A percentile compares a stretch with the other conserved stretches of the same genome.
Conservation (phyloP, 2,888 invertebrate genomes). For the Cheilosia urbana region DNA sequence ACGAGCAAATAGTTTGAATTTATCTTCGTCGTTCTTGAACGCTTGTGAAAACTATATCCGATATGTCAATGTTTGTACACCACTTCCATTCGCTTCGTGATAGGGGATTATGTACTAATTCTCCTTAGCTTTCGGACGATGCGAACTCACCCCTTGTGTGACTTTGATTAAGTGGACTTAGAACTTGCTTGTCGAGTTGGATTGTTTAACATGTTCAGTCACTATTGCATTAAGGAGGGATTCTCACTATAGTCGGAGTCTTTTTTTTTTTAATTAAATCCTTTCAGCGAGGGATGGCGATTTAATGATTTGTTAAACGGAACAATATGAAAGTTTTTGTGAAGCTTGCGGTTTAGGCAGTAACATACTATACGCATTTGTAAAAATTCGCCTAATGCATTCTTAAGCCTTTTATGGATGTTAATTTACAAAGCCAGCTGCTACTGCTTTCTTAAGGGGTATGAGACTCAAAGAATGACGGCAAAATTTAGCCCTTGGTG, state of each 20-base stretch:
- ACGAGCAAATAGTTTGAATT: conserved; percentile 19
- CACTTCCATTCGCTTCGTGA: background rate
- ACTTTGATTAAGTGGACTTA: conserved; percentile 19
- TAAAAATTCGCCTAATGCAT: no score
- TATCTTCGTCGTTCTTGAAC: background rate
- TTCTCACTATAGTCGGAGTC: background rate
- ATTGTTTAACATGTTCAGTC: background rate
- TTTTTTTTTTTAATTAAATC: conserved; percentile 9
- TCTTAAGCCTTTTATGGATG: no score
- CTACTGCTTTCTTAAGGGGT: no score
- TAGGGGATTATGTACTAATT: background rate
- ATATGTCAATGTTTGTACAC: conserved; percentile 25
- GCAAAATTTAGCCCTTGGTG: no score
- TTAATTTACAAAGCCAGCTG: no score
- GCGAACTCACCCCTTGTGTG: background rate
- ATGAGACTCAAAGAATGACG: no score
- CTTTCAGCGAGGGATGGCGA: no score
- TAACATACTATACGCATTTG: no score
- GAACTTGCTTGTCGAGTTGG: background rate
- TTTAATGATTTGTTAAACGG: background rate
- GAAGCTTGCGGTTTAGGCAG: no score
- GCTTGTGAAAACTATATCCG: background rate
- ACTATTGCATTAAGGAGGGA: background rate
- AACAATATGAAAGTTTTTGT: background rate
- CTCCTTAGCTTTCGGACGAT: background rate